These are phyloP conservation scores for Rhingia campestris DNA, from an alignment of 2,888 invertebrate genomes.

Conservation along the genomic window DNA sequence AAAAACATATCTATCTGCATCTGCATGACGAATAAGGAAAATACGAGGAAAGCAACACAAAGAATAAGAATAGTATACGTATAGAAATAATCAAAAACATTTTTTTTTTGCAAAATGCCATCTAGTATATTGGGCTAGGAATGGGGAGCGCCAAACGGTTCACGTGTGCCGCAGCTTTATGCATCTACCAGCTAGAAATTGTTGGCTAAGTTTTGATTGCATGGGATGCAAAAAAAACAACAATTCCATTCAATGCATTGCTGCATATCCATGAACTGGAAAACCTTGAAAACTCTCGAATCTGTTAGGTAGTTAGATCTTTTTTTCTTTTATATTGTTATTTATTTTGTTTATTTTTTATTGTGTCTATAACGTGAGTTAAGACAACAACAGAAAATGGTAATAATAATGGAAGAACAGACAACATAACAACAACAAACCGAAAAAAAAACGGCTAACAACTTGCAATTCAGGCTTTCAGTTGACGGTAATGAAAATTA, in stretches of 20 bases:
- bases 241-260: conserved; percentile 44
- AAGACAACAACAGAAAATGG: conserved; percentile 59
- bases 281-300: conserved; percentile 81
- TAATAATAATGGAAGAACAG: conserved; percentile 55
- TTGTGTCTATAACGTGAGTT: conserved; percentile 60
- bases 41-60: conserved; percentile 56
- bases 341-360: conserved; percentile 44
- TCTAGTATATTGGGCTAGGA: conserved; percentile 51
- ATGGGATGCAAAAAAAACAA: conserved; percentile 59
- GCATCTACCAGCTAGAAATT: conserved; percentile 45
- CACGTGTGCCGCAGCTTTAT: conserved; percentile 76
- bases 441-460: conserved; percentile 37
- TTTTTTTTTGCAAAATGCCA: conserved; percentile 57
- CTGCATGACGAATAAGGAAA: conserved; percentile 66
- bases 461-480: conserved; percentile 64
- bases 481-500: conserved; percentile 69
- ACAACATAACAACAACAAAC: conserved; percentile 24
- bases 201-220: conserved; percentile 74
- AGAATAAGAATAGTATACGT: conserved; percentile 42
- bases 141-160: conserved; percentile 67
- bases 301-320: conserved; percentile 66
- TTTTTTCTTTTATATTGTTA: conserved; percentile 53
- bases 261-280: conserved; percentile 81
- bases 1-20: conserved; percentile 49
- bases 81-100: conserved; percentile 19